These are phyloP conservation scores for Melanotaenia trifasciata DNA, from an alignment of 2,797 vertebrate species.

Conservation along the genomic window DNA sequence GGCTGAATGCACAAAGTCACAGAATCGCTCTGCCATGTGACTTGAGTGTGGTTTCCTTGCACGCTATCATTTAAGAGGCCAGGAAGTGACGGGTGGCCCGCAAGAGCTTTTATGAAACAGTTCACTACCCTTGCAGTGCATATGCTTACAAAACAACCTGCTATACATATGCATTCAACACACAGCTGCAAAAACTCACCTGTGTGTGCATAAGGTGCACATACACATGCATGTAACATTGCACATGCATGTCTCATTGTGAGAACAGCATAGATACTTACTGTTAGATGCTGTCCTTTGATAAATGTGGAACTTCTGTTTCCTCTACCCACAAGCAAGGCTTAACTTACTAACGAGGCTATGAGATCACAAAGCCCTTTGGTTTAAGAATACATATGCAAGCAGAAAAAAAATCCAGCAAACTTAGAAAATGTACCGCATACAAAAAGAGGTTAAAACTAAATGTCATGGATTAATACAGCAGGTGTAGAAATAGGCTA, in stretches of 20 bases:
- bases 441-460: background rate
- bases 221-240: background rate
- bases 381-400: background rate
- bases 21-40: slow-evolving; percentile 57
- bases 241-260: slow-evolving; percentile 6
- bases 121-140: slow-evolving; percentile 5
- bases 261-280: slow-evolving; percentile 17
- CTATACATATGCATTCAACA: background rate
- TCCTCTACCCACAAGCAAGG: slow-evolving; percentile 18
- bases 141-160: background rate
- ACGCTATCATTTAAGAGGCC: slow-evolving; percentile 29
- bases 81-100: slow-evolving; percentile 62
- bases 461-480: too few relatives aligned
- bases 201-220: background rate
- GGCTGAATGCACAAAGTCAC: slow-evolving; percentile 24
- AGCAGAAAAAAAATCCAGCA: background rate
- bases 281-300: slow-evolving; percentile 18
- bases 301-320: slow-evolving; percentile 40
- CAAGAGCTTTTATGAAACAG: slow-evolving; percentile 2
- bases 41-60: slow-evolving; percentile 59
- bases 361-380: background rate
- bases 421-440: rapidly evolving
- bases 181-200: background rate
- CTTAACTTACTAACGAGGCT: background rate
- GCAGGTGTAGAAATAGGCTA: too few relatives aligned